Conservation (phyloP, 2,888 invertebrate species). For the Aleiodes leptofemur region DNA sequence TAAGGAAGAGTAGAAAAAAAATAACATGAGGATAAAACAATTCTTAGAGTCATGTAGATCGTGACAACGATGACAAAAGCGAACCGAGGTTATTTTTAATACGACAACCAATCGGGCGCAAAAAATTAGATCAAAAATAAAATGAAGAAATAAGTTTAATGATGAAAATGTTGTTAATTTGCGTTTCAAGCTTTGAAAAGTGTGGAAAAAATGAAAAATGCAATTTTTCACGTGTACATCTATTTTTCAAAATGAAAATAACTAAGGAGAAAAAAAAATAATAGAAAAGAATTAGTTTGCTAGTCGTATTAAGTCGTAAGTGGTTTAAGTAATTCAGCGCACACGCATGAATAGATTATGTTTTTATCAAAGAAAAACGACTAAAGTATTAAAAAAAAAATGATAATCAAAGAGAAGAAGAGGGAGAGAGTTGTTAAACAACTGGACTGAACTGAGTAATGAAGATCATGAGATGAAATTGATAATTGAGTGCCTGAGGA, state of each 20-base stretch:
- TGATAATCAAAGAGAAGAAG: neutral
- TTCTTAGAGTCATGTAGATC: slow-evolving; percentile 46
- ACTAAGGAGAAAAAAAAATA: slow-evolving; percentile 21
- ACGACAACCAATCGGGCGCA: slow-evolving; percentile 75
- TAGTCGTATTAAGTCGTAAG: slow-evolving; percentile 41
- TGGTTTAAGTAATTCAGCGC: slow-evolving; percentile 51
- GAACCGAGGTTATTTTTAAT: slow-evolving; percentile 75
- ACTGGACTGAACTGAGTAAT: neutral
- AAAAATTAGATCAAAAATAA: slow-evolving; percentile 24
- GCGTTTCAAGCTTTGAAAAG: slow-evolving; percentile 3
- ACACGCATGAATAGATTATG: slow-evolving; percentile 48
- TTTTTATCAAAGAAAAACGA: slow-evolving; percentile 6
- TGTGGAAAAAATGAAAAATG: slow-evolving; percentile 3
- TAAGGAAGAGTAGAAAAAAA: slow-evolving; percentile 23
- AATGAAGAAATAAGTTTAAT: slow-evolving; percentile 29
- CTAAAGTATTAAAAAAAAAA: slow-evolving; percentile 10
- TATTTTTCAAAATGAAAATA: slow-evolving; percentile 41
- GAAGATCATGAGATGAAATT: slow-evolving; percentile 15
- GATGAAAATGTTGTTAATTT: slow-evolving; percentile 14
- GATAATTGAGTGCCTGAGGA: slow-evolving; percentile 16
- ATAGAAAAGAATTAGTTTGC: slow-evolving; percentile 33
- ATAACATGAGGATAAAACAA: slow-evolving; percentile 18
- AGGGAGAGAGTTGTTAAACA: neutral
- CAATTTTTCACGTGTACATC: slow-evolving; percentile 33
- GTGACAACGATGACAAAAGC: slow-evolving; percentile 40